phyloP scores from a whole-genome alignment of 2,113 vertebrate genomes.

The Numenius arquata region DNA sequence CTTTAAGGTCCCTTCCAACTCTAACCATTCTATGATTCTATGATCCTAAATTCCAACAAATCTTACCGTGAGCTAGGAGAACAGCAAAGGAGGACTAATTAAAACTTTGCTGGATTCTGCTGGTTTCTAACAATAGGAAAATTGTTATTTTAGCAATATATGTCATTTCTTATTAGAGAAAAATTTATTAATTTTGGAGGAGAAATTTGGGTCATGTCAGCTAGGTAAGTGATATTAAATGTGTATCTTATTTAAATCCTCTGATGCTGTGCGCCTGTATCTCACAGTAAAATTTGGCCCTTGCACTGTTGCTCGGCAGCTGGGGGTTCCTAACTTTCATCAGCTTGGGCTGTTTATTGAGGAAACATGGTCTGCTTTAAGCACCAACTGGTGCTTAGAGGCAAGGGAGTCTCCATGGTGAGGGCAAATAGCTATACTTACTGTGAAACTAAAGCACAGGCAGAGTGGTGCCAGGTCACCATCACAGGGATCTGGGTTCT shows the following conservation, averaged over 20 bases:
- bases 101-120: not conserved
- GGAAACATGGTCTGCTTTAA: not conserved
- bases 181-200: not conserved
- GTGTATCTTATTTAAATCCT: not conserved
- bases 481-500: not conserved
- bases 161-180: not conserved
- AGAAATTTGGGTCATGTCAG: not conserved
- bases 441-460: not conserved
- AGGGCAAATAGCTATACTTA: not conserved
- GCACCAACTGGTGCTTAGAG: not conserved
- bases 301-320: not conserved
- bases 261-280: not conserved
- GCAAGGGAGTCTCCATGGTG: fast-evolving
- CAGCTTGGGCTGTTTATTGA: not conserved
- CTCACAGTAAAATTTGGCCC: not conserved
- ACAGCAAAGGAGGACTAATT: not conserved
- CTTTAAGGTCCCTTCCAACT: too few species aligned
- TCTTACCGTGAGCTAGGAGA: not conserved
- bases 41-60: not conserved
- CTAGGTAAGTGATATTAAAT: not conserved
- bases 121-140: not conserved
- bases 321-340: not conserved
- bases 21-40: too few species aligned
- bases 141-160: not conserved
- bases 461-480: not conserved